These are phyloP conservation scores for Heterocephalus glaber DNA, from an alignment of 2,113 vertebrate genomes.

Conservation along the genomic window DNA sequence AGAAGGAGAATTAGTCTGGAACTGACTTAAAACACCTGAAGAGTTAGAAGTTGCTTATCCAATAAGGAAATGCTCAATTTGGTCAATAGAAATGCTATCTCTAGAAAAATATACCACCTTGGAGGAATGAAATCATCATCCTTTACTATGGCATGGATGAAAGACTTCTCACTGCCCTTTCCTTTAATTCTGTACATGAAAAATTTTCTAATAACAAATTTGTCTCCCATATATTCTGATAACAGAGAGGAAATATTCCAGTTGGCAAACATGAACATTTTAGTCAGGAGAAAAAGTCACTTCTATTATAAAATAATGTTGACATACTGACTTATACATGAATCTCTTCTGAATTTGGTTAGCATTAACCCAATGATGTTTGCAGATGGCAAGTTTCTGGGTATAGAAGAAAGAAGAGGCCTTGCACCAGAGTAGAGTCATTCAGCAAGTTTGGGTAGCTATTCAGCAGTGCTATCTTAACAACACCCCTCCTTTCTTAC, in stretches of 20 bases:
- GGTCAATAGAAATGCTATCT: slow-evolving; percentile 19
- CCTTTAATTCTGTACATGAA: slow-evolving; percentile 55
- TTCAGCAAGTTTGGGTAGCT: neutral
- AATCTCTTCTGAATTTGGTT: slow-evolving; percentile 28
- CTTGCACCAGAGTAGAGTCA: slow-evolving; percentile 7
- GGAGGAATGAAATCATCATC: slow-evolving; percentile 38
- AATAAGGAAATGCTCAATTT: neutral
- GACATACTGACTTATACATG: neutral
- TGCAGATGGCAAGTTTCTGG: slow-evolving; percentile 3
- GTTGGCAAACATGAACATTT: slow-evolving; percentile 25
- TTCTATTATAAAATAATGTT: slow-evolving; percentile 31
- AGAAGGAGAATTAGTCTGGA: neutral
- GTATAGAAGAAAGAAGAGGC: neutral
- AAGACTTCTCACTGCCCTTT: slow-evolving; percentile 13
- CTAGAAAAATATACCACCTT: neutral
- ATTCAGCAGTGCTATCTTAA: slow-evolving; percentile 19
- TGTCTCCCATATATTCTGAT: neutral
- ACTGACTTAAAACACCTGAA: slow-evolving; percentile 24
- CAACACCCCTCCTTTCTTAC: neutral
- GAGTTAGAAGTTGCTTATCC: slow-evolving; percentile 17
- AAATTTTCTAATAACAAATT: slow-evolving; percentile 15
- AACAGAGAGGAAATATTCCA: neutral
- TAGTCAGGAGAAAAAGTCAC: slow-evolving; percentile 28
- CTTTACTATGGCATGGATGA: neutral
- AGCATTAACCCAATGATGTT: slow-evolving; percentile 48